These are phyloP conservation scores for Triplophysa siluroides DNA, from an alignment of 2,113 vertebrate genomes.

Conservation along the genomic window DNA sequence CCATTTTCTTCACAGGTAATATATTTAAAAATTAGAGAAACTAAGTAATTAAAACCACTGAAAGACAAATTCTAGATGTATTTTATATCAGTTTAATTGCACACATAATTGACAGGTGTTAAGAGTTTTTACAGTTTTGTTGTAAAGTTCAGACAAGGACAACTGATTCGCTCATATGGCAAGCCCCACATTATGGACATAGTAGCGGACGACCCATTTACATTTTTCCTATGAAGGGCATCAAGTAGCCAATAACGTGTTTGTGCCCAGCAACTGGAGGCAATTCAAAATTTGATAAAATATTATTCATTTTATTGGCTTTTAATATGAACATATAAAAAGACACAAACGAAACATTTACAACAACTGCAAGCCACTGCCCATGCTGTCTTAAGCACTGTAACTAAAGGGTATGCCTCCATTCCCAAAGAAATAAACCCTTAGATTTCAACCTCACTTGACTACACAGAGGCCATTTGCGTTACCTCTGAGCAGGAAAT, in stretches of 20 bases:
- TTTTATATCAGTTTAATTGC: constrained; percentile 78
- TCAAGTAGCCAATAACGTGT: constrained; percentile 37
- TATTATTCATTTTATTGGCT: constrained; percentile 82
- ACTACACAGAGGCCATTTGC: constrained; percentile 8
- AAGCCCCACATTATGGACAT: constrained; percentile 52
- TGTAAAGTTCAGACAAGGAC: constrained; percentile 63
- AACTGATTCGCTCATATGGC: constrained; percentile 53
- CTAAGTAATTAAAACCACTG: constrained; percentile 50
- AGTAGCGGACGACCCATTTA: constrained; percentile 59
- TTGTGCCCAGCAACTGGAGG: constrained; percentile 71
- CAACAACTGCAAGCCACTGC: constrained; percentile 77
- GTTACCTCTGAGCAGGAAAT: constrained; percentile 27
- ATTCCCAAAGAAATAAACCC: constrained; percentile 14
- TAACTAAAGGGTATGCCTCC: constrained; percentile 63
- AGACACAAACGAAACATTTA: constrained; percentile 74
- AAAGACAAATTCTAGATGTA: constrained; percentile 58
- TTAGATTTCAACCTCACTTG: constrained; percentile 52
- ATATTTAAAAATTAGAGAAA: neutral
- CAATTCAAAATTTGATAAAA: constrained; percentile 81
- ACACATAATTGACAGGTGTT: constrained; percentile 79
- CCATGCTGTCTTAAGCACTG: constrained; percentile 75
- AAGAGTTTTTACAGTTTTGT: constrained; percentile 70
- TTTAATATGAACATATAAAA: constrained; percentile 84
- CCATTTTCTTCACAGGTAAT: no score
- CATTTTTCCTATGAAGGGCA: constrained; percentile 35